Conservation (phyloP, 2,888 invertebrate genomes). For the Chrysomela aeneicollis region DNA sequence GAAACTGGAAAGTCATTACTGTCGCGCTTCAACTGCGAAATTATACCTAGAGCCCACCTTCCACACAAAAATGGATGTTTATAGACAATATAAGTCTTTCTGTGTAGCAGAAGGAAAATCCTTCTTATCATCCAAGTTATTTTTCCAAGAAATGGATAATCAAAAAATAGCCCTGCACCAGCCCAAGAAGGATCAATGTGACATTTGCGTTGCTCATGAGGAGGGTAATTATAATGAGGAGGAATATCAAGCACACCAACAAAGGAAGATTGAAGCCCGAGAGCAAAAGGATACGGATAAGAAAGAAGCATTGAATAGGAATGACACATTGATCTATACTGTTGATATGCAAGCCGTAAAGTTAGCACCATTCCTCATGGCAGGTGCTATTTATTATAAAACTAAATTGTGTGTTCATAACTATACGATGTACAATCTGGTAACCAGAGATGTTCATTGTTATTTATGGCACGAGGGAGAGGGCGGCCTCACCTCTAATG, state of each 20-base stretch:
- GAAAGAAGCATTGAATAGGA: background rate
- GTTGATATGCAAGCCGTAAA: slow-evolving; percentile 14
- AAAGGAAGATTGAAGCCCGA: background rate
- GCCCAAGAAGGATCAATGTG: slow-evolving; percentile 16
- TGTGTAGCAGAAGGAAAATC: no score
- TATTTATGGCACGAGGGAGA: slow-evolving; percentile 34
- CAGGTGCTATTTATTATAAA: slow-evolving; percentile 4
- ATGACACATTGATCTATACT: slow-evolving; percentile 1
- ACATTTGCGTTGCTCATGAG: slow-evolving; percentile 13
- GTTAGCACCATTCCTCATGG: slow-evolving; percentile 9
- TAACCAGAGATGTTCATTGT: slow-evolving; percentile 24
- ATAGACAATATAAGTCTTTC: no score
- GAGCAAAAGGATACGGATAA: background rate
- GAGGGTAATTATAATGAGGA: slow-evolving; percentile 14
- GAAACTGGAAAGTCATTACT: no score
- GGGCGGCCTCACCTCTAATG: slow-evolving; percentile 29
- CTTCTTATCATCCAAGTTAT: no score
- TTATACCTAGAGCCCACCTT: no score
- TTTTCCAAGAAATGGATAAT: no score
- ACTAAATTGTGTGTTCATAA: slow-evolving; percentile 31
- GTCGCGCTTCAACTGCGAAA: no score
- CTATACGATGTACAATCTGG: slow-evolving; percentile 25
- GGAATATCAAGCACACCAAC: background rate
- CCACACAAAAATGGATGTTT: no score
- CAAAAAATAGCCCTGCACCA: no score